Conservation (phyloP, 1,140 invertebrate species). For the Pseudoatta argentina region DNA sequence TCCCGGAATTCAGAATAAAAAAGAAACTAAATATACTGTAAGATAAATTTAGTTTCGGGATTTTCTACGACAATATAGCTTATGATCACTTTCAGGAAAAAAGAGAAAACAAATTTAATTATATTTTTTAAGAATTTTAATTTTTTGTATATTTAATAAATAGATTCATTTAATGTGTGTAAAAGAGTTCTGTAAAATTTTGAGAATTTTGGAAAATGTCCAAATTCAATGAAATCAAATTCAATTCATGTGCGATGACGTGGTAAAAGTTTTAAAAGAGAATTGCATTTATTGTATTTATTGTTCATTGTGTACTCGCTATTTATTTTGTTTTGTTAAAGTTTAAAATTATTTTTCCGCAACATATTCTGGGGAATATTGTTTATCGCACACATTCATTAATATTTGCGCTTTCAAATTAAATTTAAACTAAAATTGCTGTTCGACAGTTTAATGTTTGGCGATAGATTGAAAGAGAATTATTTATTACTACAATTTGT, state of each 20-base stretch:
- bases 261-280: neutral
- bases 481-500: neutral
- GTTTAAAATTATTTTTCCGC: neutral
- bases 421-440: conserved; percentile 3
- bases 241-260: neutral
- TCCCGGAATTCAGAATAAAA: neutral
- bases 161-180: too few relatives aligned
- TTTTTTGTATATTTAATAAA: too few relatives aligned
- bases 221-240: neutral
- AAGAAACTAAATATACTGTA: neutral
- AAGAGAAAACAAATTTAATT: neutral
- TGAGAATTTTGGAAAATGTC: neutral
- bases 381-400: too few relatives aligned
- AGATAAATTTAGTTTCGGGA: neutral
- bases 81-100: neutral
- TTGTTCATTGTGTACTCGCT: neutral
- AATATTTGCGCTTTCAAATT: neutral
- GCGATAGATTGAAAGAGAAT: neutral
- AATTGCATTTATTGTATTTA: conserved; percentile 22
- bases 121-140: neutral
- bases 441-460: neutral
- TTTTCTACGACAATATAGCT: neutral
- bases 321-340: neutral
- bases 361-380: neutral
- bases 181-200: too few relatives aligned